Evolutionary conservation across 2,888 invertebrate species (phyloP).

Genomic region (Ceriagrion tenellum): DNA sequence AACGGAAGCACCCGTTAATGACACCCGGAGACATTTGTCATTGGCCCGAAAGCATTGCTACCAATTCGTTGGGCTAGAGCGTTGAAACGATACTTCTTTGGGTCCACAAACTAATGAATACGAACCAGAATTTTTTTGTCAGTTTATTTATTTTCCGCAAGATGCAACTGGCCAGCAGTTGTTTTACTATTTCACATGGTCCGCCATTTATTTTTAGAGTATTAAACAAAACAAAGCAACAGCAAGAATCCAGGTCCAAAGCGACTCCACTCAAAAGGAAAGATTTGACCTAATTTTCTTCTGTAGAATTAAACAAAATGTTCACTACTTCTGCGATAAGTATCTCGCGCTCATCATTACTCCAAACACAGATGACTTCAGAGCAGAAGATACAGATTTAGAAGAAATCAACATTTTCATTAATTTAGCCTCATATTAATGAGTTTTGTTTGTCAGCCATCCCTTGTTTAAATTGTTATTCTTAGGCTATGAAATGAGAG

Average conservation of each 20-base stretch:
- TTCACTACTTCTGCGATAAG: background rate
- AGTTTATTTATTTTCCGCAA: too few relatives aligned
- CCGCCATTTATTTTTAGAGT: too few relatives aligned
- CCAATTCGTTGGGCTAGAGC: too few relatives aligned
- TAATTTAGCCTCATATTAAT: background rate
- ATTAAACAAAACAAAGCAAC: too few relatives aligned
- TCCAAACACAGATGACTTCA: background rate
- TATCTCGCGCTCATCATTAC: background rate
- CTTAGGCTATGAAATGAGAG: background rate
- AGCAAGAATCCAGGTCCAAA: background rate
- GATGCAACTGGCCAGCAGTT: too few relatives aligned
- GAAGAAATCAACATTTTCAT: background rate
- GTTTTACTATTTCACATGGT: too few relatives aligned
- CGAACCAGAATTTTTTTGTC: too few relatives aligned
- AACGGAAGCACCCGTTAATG: too few relatives aligned
- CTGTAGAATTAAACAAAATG: background rate
- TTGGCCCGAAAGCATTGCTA: too few relatives aligned
- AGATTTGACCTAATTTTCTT: background rate
- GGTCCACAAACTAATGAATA: too few relatives aligned
- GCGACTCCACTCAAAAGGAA: background rate
- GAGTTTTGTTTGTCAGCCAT: background rate
- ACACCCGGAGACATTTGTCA: too few relatives aligned
- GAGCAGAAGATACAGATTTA: background rate
- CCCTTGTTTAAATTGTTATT: background rate
- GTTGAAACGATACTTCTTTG: too few relatives aligned